phyloP scores from a whole-genome alignment of 2,888 invertebrate genomes.

The Cloeon dipterum region DNA sequence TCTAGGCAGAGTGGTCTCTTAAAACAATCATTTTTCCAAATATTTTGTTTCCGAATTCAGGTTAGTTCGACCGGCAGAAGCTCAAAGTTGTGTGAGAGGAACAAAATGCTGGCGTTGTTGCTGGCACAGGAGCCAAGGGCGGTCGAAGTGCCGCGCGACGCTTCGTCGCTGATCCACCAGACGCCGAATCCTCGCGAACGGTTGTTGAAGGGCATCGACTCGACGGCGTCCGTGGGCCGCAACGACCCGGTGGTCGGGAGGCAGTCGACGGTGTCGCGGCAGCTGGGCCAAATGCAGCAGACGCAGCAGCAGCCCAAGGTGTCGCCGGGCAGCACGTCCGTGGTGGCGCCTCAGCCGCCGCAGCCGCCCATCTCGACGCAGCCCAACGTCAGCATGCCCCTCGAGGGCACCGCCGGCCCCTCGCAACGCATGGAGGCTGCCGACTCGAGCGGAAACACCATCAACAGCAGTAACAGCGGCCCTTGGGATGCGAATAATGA shows the following conservation, averaged over 20 bases:
- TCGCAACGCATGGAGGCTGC: slow-evolving; percentile 15
- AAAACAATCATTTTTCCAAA: too few relatives aligned
- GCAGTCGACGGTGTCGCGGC: too few relatives aligned
- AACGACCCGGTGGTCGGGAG: too few relatives aligned
- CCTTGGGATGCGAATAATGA: neutral
- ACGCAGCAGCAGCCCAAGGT: slow-evolving; percentile 18
- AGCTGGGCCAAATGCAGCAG: slow-evolving; percentile 20
- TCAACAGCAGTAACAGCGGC: neutral
- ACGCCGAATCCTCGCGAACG: slow-evolving; percentile 51
- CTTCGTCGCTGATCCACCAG: slow-evolving; percentile 35
- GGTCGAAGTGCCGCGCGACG: slow-evolving; percentile 35
- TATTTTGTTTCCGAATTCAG: too few relatives aligned
- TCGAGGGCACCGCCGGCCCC: slow-evolving; percentile 13
- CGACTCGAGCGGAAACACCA: neutral
- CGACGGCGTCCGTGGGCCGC: neutral
- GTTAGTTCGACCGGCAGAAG: slow-evolving; percentile 17
- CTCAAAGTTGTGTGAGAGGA: slow-evolving; percentile 56
- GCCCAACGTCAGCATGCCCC: slow-evolving; percentile 15
- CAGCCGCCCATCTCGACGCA: slow-evolving; percentile 19
- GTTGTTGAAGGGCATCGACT: slow-evolving; percentile 23
- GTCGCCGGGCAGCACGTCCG: slow-evolving; percentile 3
- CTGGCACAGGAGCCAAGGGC: slow-evolving; percentile 50
- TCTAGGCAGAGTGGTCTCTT: too few relatives aligned
- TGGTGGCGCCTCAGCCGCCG: slow-evolving; percentile 17
- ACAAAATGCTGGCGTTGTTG: slow-evolving; percentile 64